phyloP scores from a whole-genome alignment of 2,888 invertebrate genomes.

The Azorinus chamasolen region DNA sequence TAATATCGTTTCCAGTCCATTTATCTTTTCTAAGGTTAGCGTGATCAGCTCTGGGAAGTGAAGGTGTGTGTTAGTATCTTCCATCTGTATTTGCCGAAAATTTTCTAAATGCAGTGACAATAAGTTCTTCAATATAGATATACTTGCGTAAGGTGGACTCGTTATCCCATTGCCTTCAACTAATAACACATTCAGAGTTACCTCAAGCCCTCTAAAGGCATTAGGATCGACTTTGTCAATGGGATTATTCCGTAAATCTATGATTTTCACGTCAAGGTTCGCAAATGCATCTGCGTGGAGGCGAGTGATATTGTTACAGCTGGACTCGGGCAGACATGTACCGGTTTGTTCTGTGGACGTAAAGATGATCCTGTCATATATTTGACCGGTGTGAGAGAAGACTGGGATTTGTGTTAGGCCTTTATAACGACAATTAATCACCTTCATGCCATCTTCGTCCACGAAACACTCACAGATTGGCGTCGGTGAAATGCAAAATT shows the following conservation, averaged over 20 bases:
- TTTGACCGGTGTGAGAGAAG: constrained; percentile 28
- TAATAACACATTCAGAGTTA: constrained; percentile 93
- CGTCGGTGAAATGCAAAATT: constrained; percentile 35
- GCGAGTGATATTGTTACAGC: constrained; percentile 62
- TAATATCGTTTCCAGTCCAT: constrained; percentile 21
- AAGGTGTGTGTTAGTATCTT: constrained; percentile 29
- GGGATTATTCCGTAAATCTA: constrained; percentile 93
- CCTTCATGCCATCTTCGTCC: constrained; percentile 4
- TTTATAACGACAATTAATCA: constrained; percentile 67
- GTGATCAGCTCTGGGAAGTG: constrained; percentile 54
- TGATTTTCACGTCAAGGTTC: constrained; percentile 93
- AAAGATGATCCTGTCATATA: constrained; percentile 69
- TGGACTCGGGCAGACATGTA: constrained; percentile 26
- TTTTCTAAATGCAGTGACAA: constrained; percentile 62
- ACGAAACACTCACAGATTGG: constrained; percentile 34
- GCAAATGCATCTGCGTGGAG: constrained; percentile 90
- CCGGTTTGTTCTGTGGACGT: constrained; percentile 25
- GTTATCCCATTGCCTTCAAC: constrained; percentile 86
- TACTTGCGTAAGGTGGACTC: constrained; percentile 43
- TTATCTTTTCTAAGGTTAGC: constrained; percentile 55
- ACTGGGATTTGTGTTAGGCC: constrained; percentile 46
- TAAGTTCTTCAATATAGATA: constrained; percentile 57
- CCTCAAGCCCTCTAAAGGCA: constrained; percentile 93
- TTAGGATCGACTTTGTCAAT: constrained; percentile 93
- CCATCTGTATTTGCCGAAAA: constrained; percentile 43